A percentile compares a stretch with the other conserved stretches of the same genome.
Evolutionary conservation across 2,888 invertebrate genomes (phyloP).

Genomic region (Cataglyphis livida): DNA sequence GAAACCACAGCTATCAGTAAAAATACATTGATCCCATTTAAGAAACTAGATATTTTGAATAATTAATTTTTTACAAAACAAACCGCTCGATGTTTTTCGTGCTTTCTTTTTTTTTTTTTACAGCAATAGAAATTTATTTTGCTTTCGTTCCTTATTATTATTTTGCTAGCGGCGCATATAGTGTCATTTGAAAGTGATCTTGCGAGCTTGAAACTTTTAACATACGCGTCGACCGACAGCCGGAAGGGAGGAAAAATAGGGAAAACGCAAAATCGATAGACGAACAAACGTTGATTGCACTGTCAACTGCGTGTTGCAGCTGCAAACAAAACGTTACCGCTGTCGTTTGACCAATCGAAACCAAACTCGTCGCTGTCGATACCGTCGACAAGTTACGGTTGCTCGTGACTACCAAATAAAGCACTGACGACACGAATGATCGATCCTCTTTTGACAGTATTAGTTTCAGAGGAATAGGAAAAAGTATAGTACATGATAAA

Average conservation of each 20-base stretch:
- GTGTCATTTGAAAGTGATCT: slow-evolving; percentile 34
- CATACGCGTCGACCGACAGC: slow-evolving; percentile 25
- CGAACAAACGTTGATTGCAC: slow-evolving; percentile 54
- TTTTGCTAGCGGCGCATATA: background rate
- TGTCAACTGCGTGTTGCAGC: slow-evolving; percentile 45
- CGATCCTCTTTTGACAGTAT: slow-evolving; percentile 21
- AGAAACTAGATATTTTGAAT: background rate
- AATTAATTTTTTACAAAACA: background rate
- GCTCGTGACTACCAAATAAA: slow-evolving; percentile 21
- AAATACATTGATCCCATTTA: background rate
- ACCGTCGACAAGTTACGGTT: slow-evolving; percentile 37
- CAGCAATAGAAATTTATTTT: background rate
- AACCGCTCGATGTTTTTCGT: background rate
- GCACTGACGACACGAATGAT: slow-evolving; percentile 10
- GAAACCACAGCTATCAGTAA: background rate
- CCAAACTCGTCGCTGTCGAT: slow-evolving; percentile 50
- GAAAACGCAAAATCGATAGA: slow-evolving; percentile 47
- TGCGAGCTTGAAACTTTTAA: slow-evolving; percentile 34
- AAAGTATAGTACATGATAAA: no score
- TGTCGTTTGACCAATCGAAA: slow-evolving; percentile 48
- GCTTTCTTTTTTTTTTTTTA: background rate
- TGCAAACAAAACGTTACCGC: slow-evolving; percentile 47
- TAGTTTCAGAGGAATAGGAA: background rate
- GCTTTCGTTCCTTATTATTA: background rate
- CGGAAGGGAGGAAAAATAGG: slow-evolving; percentile 41